Base-by-base conservation (phyloP, 2,888 invertebrate species). In the Ichneumoninae sp. region DNA sequence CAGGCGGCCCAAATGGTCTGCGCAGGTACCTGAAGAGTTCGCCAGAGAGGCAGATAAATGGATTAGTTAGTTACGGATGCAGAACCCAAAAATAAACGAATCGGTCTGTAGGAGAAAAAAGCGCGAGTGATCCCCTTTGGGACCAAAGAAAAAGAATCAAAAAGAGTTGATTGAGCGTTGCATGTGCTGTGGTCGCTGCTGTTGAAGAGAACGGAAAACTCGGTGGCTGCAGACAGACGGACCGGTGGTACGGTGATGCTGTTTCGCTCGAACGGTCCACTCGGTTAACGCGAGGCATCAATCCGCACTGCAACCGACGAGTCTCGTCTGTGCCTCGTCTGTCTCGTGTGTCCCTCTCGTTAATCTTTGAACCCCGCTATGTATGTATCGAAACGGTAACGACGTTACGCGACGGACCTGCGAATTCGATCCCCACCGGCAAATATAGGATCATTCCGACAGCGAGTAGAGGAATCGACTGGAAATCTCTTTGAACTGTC, bases 31-130 rank as follows among this genome's bases (percentile, higher is more conserved):
- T 26, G 36, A 10, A 50, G 57, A 74, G 71, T 13, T 62, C 50
- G 76, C 66, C 70, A 86, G 76, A 78, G 54, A 52, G 62, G 62
- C 33, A 80, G 81, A 83, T 91, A 91, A 92, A 92, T 92, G 90
- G 91, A 92, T 92, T 92, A 92, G 89, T 88, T 87, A 88, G 88
- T 87, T 89, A 84, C 87, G 85, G 84, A 65, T 80, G 80, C 81
- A 85, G 76, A 85, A 82, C 74, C 75, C 78, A 87, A 84, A 87
- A 86, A 82, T 80, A 85, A 88, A 88, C 78, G 87, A 87, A 57
- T 50, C 66, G 50, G 50, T 26, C 36, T 68, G n/a, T 81, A 44
- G 54, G 44, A 44, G 44, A 44, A 44, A 44, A 44, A 44, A 44
- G 16, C 3, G 13, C 44, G 44, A 74, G 47, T 7, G 6, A 62